These are phyloP conservation scores for Xerus inauris DNA, from an alignment of 2,113 vertebrate genomes.

Conservation along the genomic window DNA sequence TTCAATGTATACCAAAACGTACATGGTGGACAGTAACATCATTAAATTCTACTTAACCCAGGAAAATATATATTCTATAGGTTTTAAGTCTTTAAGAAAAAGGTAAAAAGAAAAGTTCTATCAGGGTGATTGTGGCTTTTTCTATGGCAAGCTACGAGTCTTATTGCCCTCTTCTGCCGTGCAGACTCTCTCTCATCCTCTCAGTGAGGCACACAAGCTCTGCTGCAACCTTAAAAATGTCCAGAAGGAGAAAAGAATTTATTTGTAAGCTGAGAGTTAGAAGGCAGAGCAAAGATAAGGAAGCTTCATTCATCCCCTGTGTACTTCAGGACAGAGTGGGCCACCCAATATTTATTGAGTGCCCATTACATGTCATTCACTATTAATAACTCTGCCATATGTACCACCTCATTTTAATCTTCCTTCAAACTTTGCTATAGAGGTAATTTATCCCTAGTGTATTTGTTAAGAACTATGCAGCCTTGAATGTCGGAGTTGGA, in stretches of 20 bases:
- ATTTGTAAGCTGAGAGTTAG: neutral
- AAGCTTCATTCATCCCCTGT: neutral
- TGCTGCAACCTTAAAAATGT: neutral
- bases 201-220: neutral
- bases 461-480: neutral
- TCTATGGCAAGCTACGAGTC: neutral
- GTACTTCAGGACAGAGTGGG: neutral
- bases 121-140: neutral
- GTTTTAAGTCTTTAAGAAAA: neutral
- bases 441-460: neutral
- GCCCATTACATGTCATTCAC: neutral
- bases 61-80: neutral
- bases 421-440: neutral
- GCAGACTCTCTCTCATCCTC: neutral
- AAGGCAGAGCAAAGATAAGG: neutral
- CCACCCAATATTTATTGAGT: neutral
- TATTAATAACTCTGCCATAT: neutral
- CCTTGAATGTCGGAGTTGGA: conserved; percentile 20
- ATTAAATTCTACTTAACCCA: neutral
- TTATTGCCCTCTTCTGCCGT: neutral
- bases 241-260: neutral
- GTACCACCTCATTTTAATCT: conserved; percentile 14
- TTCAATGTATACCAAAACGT: neutral
- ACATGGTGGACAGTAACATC: neutral
- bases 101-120: neutral